Percentiles rank a stretch among this genome's conserved stretches.
Evolutionary conservation across 2,888 invertebrate species (phyloP).

Genomic region (Habrosyne pyritoides): DNA sequence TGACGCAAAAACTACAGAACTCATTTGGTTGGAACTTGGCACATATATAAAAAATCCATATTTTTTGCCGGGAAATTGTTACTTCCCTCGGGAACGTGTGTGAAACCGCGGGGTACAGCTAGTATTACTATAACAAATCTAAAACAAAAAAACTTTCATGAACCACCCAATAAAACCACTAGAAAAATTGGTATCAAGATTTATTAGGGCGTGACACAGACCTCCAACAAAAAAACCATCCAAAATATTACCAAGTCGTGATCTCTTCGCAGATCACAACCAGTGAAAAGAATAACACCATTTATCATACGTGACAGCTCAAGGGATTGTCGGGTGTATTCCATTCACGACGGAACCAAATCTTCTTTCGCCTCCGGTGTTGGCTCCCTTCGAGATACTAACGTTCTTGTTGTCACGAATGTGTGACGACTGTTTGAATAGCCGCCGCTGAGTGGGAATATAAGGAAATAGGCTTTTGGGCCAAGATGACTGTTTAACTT

Average conservation of each 20-base stretch:
- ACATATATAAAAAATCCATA: no score
- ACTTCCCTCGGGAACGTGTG: no score
- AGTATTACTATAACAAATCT: no score
- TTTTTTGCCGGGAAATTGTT: no score
- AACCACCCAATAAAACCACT: not conserved
- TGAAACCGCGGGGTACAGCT: no score
- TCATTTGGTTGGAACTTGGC: no score
- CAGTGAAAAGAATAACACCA: constrained; percentile 75
- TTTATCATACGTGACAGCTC: constrained; percentile 71
- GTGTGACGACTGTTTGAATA: constrained; percentile 43
- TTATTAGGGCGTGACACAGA: not conserved
- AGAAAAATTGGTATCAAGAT: not conserved
- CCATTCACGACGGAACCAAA: constrained; percentile 69
- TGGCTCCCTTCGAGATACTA: constrained; percentile 57
- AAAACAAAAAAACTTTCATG: no score
- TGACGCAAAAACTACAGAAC: no score
- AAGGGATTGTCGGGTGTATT: constrained; percentile 67
- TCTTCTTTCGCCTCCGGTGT: constrained; percentile 64
- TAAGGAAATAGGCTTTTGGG: constrained; percentile 28
- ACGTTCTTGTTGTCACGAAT: constrained; percentile 51
- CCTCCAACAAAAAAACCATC: constrained; percentile 14
- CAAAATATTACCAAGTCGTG: constrained; percentile 18
- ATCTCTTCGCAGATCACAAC: constrained; percentile 61
- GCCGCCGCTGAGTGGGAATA: constrained; percentile 36
- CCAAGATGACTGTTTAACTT: constrained; percentile 36